A percentile compares a stretch with the other conserved stretches of the same genome.
Conservation (phyloP, 2,888 invertebrate genomes). For the Allygus modestus region DNA sequence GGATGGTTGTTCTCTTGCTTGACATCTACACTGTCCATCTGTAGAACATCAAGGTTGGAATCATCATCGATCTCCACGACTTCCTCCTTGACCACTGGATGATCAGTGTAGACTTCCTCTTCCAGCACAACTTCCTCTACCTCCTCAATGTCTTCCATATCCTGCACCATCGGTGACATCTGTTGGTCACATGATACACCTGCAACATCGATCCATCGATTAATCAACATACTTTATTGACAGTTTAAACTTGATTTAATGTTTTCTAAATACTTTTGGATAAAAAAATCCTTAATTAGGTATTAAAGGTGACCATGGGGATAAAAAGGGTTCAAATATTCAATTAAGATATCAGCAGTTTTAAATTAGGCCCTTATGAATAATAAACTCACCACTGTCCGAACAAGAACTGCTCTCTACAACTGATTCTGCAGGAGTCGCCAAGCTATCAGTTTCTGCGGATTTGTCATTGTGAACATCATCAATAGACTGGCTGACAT, state of each 20-base stretch:
- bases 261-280: no score
- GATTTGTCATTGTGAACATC: constrained; percentile 65
- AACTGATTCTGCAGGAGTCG: constrained; percentile 73
- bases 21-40: constrained; percentile 58
- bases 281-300: no score
- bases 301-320: no score
- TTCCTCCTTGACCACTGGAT: constrained; percentile 59
- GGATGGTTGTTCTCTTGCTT: constrained; percentile 63
- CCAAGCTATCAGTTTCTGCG: constrained; percentile 61
- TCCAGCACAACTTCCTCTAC: constrained; percentile 59
- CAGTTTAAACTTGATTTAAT: no score
- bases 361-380: no score
- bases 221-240: no score
- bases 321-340: no score
- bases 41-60: constrained; percentile 57
- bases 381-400: constrained; percentile 79
- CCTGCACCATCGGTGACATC: constrained; percentile 75
- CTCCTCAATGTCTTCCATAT: constrained; percentile 54
- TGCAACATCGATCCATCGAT: constrained; percentile 48
- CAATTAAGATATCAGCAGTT: no score
- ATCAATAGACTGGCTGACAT: constrained; percentile 68
- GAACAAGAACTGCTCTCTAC: constrained; percentile 78
- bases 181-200: constrained; percentile 77
- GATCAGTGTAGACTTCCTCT: constrained; percentile 42
- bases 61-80: constrained; percentile 61